Conservation (phyloP, 2,888 invertebrate species). For the Prenolepis imparis region DNA sequence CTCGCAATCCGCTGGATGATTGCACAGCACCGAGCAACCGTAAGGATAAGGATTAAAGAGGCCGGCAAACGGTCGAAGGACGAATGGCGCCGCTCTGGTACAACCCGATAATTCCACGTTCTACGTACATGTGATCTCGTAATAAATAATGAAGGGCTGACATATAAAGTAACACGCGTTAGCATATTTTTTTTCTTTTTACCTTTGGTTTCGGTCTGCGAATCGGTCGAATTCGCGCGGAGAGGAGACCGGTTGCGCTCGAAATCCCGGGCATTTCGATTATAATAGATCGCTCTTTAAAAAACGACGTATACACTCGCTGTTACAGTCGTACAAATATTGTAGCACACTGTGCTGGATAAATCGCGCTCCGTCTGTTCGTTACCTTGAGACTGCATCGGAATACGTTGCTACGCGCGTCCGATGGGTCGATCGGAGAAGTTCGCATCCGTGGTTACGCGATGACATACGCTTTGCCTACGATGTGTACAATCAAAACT, state of each 20-base stretch:
- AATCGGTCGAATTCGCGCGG: constrained; percentile 81
- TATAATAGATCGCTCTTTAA: neutral
- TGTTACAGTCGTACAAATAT: neutral
- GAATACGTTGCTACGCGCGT: constrained; percentile 63
- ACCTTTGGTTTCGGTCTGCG: constrained; percentile 81
- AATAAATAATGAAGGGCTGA: constrained; percentile 29
- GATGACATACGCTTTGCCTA: neutral
- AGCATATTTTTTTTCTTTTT: neutral
- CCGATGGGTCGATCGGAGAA: constrained; percentile 63
- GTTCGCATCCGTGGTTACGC: constrained; percentile 20
- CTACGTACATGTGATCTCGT: constrained; percentile 67
- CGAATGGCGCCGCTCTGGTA: constrained; percentile 90
- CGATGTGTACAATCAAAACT: neutral
- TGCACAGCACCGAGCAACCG: constrained; percentile 94
- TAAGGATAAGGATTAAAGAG: constrained; percentile 94
- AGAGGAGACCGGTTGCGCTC: constrained; percentile 83
- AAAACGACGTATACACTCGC: neutral
- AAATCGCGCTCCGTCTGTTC: constrained; percentile 10
- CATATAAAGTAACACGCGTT: neutral
- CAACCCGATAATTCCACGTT: constrained; percentile 81
- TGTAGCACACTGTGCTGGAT: neutral
- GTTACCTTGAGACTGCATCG: constrained; percentile 53
- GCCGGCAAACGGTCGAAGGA: constrained; percentile 92
- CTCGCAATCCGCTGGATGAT: constrained; percentile 93
- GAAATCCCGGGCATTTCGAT: constrained; percentile 80